Percentiles rank a stretch among this genome's conserved stretches.
phyloP scores from a whole-genome alignment of 2,113 vertebrate genomes.

The Cromileptes altivelis region DNA sequence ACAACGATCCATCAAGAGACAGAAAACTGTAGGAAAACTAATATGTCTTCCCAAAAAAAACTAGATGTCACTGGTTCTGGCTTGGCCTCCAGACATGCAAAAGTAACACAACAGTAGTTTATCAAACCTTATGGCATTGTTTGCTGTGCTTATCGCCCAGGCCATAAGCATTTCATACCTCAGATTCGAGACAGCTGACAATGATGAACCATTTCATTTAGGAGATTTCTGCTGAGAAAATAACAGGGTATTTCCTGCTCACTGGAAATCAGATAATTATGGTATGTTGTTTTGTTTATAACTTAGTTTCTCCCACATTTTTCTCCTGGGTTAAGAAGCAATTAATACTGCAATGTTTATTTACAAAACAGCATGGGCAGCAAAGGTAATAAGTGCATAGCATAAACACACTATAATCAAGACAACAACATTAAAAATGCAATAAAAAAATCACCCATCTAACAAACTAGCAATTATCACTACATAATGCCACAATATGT shows the following conservation, averaged over 20 bases:
- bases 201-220: not conserved
- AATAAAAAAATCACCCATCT: not conserved
- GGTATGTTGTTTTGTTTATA: not conserved
- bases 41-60: not conserved
- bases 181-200: not conserved
- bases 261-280: not conserved
- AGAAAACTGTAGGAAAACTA: not conserved
- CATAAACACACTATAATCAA: not conserved
- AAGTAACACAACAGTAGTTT: not conserved
- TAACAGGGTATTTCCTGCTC: not conserved
- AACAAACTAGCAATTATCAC: not conserved
- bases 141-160: not conserved
- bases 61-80: not conserved
- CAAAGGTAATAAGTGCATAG: not conserved
- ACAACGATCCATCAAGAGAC: not conserved
- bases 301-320: not conserved
- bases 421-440: not conserved
- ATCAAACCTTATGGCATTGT: not conserved
- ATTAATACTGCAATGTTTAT: not conserved
- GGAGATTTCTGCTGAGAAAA: not conserved
- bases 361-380: constrained; percentile 6
- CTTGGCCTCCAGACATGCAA: not conserved
- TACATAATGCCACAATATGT: not conserved
- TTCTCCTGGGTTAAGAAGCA: not conserved
- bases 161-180: not conserved